Evolutionary conservation across 2,888 invertebrate species (phyloP), one percentile per base, ranked within the genome.

Genomic region (Lasioglossum calceatum): DNA sequence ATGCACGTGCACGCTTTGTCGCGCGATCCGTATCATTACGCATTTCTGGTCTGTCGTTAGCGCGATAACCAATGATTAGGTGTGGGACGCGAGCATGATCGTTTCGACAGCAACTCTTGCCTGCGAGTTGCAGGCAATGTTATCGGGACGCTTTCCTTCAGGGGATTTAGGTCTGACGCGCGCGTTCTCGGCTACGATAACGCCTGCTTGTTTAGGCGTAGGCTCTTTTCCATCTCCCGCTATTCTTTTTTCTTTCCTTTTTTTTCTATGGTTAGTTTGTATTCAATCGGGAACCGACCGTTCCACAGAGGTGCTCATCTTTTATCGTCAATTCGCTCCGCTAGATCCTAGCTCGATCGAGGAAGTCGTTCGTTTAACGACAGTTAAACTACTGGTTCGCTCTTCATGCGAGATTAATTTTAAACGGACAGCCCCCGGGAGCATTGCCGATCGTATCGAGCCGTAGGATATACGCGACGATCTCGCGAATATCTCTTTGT

Each of bases 1-100:
- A 47, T 86, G 87, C 70, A 70, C 39, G 36, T 70, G 70, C 70
- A 39, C 39, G 70, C 79, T 90, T 87, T 87, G 82, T 89, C 87
- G 81, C 78, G 61, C 36, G 89, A 89, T 88, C 79, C 73, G 82
- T 89, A 82, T 90, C 90, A 81, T 89, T 90, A 90, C 80, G 75
- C 84, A 79, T 77, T 82, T 82, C 86, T 67, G 64, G 79, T 14
- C 79, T 83, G 84, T 83, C 83, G 88, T 89, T 90, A 82, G 84
- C 70, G 81, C 81, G 89, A 87, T 84, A 88, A 88, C 87, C 87
- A 76, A 78, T 82, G 88, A 88, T 89, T 89, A 89, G 86, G 32
- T 84, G 74, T 54, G 78, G 79, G 75, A 86, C 84, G 44, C 82
- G 83, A 81, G 79, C 70, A 77, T 77, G 76, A 79, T 83, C 77